A percentile compares a stretch with the other conserved stretches of the same genome.
Conservation (phyloP, 2,113 vertebrate species). For the Talpa occidentalis region DNA sequence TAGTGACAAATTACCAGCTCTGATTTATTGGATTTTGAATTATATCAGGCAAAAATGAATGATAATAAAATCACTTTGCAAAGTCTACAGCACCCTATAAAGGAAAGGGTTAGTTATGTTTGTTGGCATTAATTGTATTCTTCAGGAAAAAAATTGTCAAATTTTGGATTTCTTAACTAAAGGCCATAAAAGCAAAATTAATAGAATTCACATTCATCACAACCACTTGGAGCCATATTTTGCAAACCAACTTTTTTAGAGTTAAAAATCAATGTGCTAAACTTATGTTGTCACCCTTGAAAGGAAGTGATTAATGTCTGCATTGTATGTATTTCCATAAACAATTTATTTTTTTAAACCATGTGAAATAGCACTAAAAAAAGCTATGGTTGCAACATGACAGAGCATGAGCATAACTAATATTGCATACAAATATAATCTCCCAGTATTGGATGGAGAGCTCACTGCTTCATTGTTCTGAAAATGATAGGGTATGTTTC, state of each 20-base stretch:
- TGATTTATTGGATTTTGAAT: neutral
- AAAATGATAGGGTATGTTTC: constrained; percentile 66
- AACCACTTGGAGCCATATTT: neutral
- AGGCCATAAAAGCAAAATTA: neutral
- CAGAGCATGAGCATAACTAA: constrained; percentile 8
- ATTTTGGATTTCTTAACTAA: constrained; percentile 11
- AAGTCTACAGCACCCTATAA: neutral
- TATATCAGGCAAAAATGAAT: neutral
- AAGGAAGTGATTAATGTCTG: constrained; percentile 25
- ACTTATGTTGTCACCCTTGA: neutral
- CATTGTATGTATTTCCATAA: constrained; percentile 2
- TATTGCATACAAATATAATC: constrained; percentile 42
- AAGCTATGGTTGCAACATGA: neutral
- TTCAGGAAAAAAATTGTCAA: neutral
- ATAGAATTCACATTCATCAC: neutral
- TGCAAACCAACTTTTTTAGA: neutral
- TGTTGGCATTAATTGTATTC: neutral
- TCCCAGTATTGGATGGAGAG: neutral
- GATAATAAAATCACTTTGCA: constrained; percentile 14
- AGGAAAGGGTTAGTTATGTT: neutral
- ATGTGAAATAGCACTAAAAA: neutral
- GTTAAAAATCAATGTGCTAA: constrained; percentile 3
- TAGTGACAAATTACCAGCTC: neutral
- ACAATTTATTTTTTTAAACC: constrained; percentile 9
- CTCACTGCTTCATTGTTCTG: constrained; percentile 59